Evolutionary conservation across 2,888 invertebrate genomes (phyloP), one percentile per base, ranked within the genome.

Genomic region (Bibio marci): DNA sequence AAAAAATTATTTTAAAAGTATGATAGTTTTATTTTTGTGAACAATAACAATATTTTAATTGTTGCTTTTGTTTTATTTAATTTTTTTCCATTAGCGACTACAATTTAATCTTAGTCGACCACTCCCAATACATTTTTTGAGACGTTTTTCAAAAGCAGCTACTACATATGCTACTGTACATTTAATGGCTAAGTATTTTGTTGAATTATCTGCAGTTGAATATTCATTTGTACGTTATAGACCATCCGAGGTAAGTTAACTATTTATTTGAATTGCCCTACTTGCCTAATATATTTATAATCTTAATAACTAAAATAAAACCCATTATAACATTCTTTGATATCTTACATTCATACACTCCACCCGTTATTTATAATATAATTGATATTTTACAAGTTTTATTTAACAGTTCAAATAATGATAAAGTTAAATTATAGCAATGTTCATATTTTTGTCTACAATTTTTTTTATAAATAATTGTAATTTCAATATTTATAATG

Each of bases 161-260:
- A 64, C 66, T 34, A 83, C 81, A 36, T 64, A 67, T 36, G 66
- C 71, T 17, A 55, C 65, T 27, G 74, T 76, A 49, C 87, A 90
- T 55, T 75, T 77, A 39, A 65, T 88, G 59, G 85, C 87, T 12
- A 94, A 97, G 63, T 97, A 90, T 58, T 72, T 95, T 41, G 70
- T 91, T 52, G 95, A 97, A 58, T 65, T 91, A 44, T 70, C 80
- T 39, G 64, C 91, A 33, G 60, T 87, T 7, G 82, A 91, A 43
- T 87, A 91, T 55, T 66, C 74, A 12, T 69, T 90, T 67, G 74
- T 78, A 15, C 74, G 78, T 50, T 70, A 80, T 51, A 67, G 70
- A 43, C 91, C 94, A 1, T 95, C 95, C 0, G 69, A 82, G 49
- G 67, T 88, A 41, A 82, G 90, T 31, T 85, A 15, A 14, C 8